phyloP scores from a whole-genome alignment of 2,888 invertebrate genomes.

The Cryptocephalus primarius region DNA sequence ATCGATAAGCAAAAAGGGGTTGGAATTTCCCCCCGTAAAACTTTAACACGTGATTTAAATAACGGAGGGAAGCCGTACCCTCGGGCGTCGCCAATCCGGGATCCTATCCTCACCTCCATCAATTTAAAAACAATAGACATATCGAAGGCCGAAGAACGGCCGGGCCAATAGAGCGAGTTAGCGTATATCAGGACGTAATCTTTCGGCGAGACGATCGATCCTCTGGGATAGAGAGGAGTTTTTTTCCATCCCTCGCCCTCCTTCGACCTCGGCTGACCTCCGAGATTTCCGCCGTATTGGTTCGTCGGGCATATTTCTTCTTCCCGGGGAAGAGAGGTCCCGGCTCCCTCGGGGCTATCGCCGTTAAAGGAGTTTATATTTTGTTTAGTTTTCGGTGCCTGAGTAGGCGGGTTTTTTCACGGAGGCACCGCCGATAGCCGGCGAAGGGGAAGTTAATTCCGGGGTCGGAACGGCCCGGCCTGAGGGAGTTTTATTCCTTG shows the following conservation, averaged over 20 bases:
- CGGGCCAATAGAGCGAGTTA: constrained; percentile 25
- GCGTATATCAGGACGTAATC: constrained; percentile 27
- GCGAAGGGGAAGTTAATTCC: no score
- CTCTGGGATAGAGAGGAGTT: constrained; percentile 10
- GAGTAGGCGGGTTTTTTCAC: no score
- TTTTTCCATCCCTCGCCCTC: constrained; percentile 19
- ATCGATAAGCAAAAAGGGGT: no score
- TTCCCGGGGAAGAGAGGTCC: neutral
- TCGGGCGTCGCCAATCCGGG: neutral
- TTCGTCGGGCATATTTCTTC: constrained; percentile 12
- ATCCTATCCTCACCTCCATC: constrained; percentile 13
- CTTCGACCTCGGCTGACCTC: constrained; percentile 19
- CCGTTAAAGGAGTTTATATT: neutral
- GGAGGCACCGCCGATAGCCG: no score
- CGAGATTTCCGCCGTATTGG: constrained; percentile 15
- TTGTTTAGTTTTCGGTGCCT: neutral
- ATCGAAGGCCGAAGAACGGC: constrained; percentile 17
- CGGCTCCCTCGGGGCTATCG: neutral
- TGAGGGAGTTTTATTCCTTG: no score
- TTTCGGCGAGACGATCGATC: constrained; percentile 19
- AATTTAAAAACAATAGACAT: constrained; percentile 24
- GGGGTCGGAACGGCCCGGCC: no score
- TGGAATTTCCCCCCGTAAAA: no score
- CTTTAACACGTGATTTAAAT: no score
- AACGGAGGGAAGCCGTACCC: neutral